Evolutionary conservation across 2,888 invertebrate species (phyloP).

Genomic region (Sarcophaga subvicina): DNA sequence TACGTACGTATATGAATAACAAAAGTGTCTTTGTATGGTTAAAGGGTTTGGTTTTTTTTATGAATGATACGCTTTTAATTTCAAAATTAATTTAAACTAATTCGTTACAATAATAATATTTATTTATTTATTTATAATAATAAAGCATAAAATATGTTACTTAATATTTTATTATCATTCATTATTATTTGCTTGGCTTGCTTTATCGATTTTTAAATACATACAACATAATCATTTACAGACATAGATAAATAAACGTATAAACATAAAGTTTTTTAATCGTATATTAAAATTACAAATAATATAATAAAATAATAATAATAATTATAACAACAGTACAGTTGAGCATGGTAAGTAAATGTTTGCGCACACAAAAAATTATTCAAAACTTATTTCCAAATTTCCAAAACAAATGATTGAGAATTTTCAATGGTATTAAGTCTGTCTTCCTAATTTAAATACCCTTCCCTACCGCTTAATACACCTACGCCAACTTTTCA

Average conservation of each 20-base stretch:
- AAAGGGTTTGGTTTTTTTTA: neutral
- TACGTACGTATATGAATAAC: conserved; percentile 31
- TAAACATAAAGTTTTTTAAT: conserved; percentile 23
- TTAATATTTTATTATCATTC: conserved; percentile 18
- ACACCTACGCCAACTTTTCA: conserved; percentile 2
- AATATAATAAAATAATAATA: conserved; percentile 20
- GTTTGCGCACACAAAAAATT: conserved; percentile 43
- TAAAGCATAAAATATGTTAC: conserved; percentile 26
- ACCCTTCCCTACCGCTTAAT: neutral
- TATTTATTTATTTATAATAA: neutral
- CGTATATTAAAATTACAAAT: neutral
- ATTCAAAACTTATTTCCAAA: conserved; percentile 20
- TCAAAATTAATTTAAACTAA: neutral
- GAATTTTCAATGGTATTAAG: too few relatives aligned
- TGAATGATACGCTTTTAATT: conserved; percentile 30
- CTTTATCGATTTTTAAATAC: conserved; percentile 22
- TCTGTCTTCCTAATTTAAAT: conserved; percentile 2
- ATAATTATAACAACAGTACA: conserved; percentile 18
- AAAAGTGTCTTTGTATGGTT: conserved; percentile 50
- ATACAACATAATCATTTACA: conserved; percentile 35
- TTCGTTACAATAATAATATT: neutral
- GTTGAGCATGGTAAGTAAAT: conserved; percentile 10
- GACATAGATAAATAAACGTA: conserved; percentile 22
- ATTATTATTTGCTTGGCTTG: conserved; percentile 11
- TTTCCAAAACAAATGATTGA: conserved; percentile 23